A percentile compares a stretch with the other conserved stretches of the same genome.
phyloP scores from a whole-genome alignment of 92 coral and sea anemone genomes.

The Actinostola sp. region DNA sequence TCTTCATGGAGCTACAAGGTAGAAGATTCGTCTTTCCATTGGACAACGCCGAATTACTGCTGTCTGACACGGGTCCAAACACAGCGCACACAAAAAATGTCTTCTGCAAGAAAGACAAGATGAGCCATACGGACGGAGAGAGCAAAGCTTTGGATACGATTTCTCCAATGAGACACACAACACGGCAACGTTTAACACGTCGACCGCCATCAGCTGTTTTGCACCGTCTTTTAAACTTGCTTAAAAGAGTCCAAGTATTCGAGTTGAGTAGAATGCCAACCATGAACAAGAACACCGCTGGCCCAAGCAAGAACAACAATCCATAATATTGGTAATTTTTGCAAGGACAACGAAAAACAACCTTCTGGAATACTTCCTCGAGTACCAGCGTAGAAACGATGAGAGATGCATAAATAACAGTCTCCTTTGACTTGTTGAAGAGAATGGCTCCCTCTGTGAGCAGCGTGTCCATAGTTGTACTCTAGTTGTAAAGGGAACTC shows the following conservation, averaged over 20 bases:
- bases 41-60: background rate
- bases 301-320: constrained; percentile 53
- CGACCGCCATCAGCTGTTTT: background rate
- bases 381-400: constrained; percentile 38
- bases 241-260: constrained; percentile 26
- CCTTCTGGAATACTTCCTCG: constrained; percentile 47
- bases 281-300: constrained; percentile 49
- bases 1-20: background rate
- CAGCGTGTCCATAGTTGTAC: constrained; percentile 32
- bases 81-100: constrained; percentile 51
- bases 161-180: background rate
- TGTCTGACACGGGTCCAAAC: constrained; percentile 48
- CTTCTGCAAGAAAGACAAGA: constrained; percentile 54
- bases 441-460: constrained; percentile 28
- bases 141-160: constrained; percentile 30
- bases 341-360: constrained; percentile 71
- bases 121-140: constrained; percentile 54
- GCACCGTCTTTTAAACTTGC: background rate
- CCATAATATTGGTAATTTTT: constrained; percentile 59
- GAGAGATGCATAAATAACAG: constrained; percentile 42
- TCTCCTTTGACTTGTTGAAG: constrained; percentile 37
- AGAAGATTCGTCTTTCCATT: background rate
- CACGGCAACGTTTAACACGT: background rate
- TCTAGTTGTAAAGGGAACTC: background rate
- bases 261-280: constrained; percentile 48